Evolutionary conservation across 2,888 invertebrate species (phyloP), one percentile per base, ranked within the genome.

Genomic region (Drosophila pullipes): DNA sequence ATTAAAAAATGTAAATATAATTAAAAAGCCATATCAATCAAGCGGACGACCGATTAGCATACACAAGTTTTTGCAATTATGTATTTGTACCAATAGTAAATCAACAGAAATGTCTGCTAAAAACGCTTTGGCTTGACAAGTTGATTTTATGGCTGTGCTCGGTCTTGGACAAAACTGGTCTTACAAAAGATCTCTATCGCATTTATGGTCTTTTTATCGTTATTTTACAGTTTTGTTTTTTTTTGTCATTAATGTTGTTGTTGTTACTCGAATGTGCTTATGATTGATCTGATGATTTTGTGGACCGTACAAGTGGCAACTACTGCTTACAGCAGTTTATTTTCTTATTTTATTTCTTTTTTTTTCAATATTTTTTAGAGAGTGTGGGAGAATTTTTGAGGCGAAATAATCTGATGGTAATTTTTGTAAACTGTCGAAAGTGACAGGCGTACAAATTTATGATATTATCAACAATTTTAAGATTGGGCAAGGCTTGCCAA

Each of bases 31-130:
- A 74, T 80, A 78, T 90, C 82, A 80, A 85, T 87, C 90, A 76
- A 59, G 39, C 67, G 70, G 72, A 73, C 82, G 68, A 85, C 85
- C 78, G 76, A 85, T 85, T 85, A 85, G 89, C 85, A 85, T 85
- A 85, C 85, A 90, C 90, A 90, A 90, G 77, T 80, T 70, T 90
- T 90, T 87, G 76, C 85, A 77, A 85, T 90, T 89, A 89, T 89
- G 70, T 83, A 55, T 74, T 53, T 74, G 72, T 69, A 69, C 65
- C 74, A 76, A 85, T 82, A 69, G 76, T 85, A 90, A 87, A 85
- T 85, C 85, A 85, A 80, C 85, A 85, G 80, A 88, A 73, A 85
- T 88, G 85, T 90, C 88, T 88, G 80, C 41, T 77, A 62, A 72
- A 76, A 87, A 69, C 77, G 76, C 85, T 73, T 74, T 62, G 71